These are phyloP conservation scores for Plodia interpunctella DNA, from an alignment of 1,140 invertebrate genomes.

Conservation along the genomic window DNA sequence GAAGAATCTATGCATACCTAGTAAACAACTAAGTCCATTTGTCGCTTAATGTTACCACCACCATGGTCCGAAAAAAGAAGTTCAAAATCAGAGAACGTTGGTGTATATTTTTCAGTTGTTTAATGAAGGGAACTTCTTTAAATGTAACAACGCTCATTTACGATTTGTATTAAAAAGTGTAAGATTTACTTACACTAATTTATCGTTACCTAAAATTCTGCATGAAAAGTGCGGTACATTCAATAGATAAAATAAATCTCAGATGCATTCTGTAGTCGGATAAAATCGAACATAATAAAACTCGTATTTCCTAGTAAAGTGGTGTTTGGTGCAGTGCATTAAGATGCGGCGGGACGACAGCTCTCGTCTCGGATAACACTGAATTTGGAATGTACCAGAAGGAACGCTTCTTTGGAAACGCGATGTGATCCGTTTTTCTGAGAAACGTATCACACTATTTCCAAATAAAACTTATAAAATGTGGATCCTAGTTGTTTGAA, in stretches of 20 bases:
- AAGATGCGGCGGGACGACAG: slow-evolving; percentile 32
- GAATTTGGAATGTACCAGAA: slow-evolving; percentile 17
- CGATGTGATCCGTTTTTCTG: background rate
- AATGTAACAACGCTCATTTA: no score
- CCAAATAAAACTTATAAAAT: background rate
- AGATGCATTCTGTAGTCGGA: slow-evolving; percentile 17
- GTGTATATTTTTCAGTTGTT: no score
- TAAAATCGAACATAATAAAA: slow-evolving; percentile 41
- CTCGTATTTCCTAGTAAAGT: slow-evolving; percentile 40
- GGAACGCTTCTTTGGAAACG: slow-evolving; percentile 27
- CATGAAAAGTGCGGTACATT: background rate
- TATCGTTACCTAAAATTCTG: no score
- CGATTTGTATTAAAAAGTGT: no score
- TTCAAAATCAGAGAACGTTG: no score
- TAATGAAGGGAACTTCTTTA: no score
- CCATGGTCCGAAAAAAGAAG: no score
- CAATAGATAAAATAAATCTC: background rate
- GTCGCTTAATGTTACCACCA: no score
- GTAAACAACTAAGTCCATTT: no score
- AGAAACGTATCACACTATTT: background rate
- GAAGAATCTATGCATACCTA: no score
- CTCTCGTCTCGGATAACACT: slow-evolving; percentile 27
- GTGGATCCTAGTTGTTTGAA: background rate
- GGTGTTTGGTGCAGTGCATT: slow-evolving; percentile 33
- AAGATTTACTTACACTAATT: no score